These are phyloP conservation scores for Chlamydotis undulata DNA, from an alignment of 2,113 vertebrate genomes.

Conservation along the genomic window DNA sequence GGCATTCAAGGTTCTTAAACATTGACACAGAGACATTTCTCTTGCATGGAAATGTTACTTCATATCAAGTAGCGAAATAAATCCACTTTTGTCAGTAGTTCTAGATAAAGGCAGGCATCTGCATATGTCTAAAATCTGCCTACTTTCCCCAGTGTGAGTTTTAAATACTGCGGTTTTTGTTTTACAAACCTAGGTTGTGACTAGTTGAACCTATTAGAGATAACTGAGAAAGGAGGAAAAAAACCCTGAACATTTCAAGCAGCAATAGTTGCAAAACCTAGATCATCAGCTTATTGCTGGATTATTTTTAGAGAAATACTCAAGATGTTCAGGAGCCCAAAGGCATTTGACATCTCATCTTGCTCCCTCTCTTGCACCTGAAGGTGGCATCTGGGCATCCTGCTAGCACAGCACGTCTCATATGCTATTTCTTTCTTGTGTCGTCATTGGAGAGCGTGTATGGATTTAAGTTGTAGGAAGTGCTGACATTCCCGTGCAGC, in stretches of 20 bases:
- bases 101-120: background rate
- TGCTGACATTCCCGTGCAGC: constrained; percentile 45
- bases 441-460: constrained; percentile 2
- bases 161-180: background rate
- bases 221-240: background rate
- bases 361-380: constrained; percentile 14
- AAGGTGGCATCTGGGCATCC: constrained; percentile 53
- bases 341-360: constrained; percentile 22
- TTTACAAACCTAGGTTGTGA: background rate
- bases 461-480: constrained; percentile 62
- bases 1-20: background rate
- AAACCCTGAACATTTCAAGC: background rate
- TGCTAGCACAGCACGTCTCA: constrained; percentile 45
- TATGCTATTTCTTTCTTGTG: constrained; percentile 47
- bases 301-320: constrained; percentile 33
- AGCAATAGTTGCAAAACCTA: background rate
- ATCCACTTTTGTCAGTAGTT: background rate
- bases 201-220: background rate
- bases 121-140: background rate
- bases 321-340: background rate
- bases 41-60: background rate
- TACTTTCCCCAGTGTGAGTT: background rate
- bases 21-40: background rate
- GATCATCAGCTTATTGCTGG: background rate
- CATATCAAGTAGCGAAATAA: background rate